Base-by-base conservation (phyloP, 1,140 invertebrate genomes). In the Trichonephila clavata region DNA sequence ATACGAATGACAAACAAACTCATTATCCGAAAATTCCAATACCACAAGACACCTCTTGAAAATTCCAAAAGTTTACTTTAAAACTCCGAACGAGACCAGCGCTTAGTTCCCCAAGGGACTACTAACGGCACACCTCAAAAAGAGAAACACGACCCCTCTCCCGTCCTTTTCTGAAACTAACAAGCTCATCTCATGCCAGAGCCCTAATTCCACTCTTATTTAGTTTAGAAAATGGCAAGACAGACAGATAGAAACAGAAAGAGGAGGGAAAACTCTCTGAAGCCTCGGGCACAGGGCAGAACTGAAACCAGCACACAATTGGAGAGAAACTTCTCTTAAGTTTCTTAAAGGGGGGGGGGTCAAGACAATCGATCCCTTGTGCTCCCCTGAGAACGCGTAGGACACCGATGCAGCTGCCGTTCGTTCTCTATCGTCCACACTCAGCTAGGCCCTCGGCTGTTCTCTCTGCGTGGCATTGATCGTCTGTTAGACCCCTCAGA, bases 331-430 rank as follows among this genome's bases (percentile, higher is more conserved):
- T 90, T 90, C 88, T 90, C 88, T n/a, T 90, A 90, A 81, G 68
- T 90, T 90, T 81, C 71, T 90, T 80, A 81, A 90, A 80, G 71
- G 43, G 16, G 71, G n/a, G 43, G 43, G 61, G n/a, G 18, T 21
- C n/a, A 86, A 63, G 86, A 43, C 63, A 90, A 90, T 90, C 65
- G 88, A 90, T 90, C n/a, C 71, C 50, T 20, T 21, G 18, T 59
- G 20, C 71, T 90, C 88, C 57, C 88, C 50, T 90, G 88, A 90
- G 88, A 90, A 90, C 43, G 68, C 21, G 68, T 24, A 61, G 68
- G 88, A 90, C 88, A 90, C 59, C 68, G 71, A 27, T 81, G 88
- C 88, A 90, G 88, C 88, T 90, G 88, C 88, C 71, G 88, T 77
- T 43, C 60, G 39, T 83, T 50, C 60, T 77, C 71, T 87, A 89